Evolutionary conservation across 2,797 vertebrate species (phyloP), one percentile per base, ranked within the genome.

Genomic region (Hoplostethus atlanticus): DNA sequence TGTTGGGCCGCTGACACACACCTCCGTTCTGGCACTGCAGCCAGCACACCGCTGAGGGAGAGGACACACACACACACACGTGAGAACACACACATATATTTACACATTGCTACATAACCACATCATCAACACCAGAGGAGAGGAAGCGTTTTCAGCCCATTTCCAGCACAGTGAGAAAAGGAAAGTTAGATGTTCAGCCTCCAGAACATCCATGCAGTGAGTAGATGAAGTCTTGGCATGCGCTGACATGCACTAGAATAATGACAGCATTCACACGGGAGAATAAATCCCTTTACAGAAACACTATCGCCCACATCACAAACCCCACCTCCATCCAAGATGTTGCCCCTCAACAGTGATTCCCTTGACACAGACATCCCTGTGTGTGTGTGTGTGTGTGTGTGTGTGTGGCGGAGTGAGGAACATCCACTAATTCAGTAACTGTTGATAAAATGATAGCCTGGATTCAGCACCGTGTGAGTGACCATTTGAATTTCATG

Each of bases 21-120:
- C 97, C 98, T 57, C 98, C 98, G 1, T 99, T 99, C 91, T 98
- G 97, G 90, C 98, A 99, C 0, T 95, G 96, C 81, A 98, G 92
- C 89, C 97, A 96, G 73, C 98, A 99, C 71, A 97, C 91, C 63
- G 98, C 98, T 99, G 68, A 76, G 86, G 89, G 76, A 65, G 58
- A 50, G 36, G 59, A 50, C 15, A 73, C n/a, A 73, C 21, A 77
- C 38, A 84, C 59, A 83, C 34, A 73, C 12, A 71, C 21, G 44
- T 46, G 4, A 4, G 40, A 0, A 64, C 4, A 48, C 10, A 7
- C 3, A 36, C 11, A 17, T 10, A 42, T 12, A 10, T 42, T 46
- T 44, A 13, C 13, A 15, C 1, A 28, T 2, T 28, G 10, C 10
- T 42, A 42, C 4, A 9, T 16, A 13, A 12, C 10, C 31, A 25